Percentiles rank a stretch among this genome's conserved stretches.
Conservation (phyloP, 2,797 vertebrate species). For the Pelobates cultripes region DNA sequence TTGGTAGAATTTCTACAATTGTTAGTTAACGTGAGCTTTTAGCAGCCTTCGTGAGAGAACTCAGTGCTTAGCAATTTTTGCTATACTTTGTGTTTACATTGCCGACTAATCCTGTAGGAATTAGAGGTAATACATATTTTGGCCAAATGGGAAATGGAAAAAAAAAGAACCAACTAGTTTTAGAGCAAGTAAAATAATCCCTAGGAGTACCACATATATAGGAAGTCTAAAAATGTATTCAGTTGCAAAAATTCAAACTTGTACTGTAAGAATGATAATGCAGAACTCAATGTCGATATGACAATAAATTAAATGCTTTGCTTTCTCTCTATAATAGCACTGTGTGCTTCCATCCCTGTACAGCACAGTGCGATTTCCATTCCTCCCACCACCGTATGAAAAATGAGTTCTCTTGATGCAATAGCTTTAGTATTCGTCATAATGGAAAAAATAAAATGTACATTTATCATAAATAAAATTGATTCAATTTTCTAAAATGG, state of each 20-base stretch:
- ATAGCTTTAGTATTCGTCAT: constrained; percentile 52
- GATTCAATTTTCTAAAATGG: constrained; percentile 54
- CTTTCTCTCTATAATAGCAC: constrained; percentile 21
- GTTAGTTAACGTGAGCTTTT: too few relatives aligned
- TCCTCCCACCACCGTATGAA: constrained; percentile 46
- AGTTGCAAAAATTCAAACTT: not conserved
- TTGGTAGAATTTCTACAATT: too few relatives aligned
- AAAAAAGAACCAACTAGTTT: too few relatives aligned
- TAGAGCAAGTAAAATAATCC: too few relatives aligned
- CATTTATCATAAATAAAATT: constrained; percentile 57
- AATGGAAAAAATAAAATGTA: constrained; percentile 53
- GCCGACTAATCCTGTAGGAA: too few relatives aligned
- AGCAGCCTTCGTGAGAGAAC: too few relatives aligned
- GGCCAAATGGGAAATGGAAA: too few relatives aligned
- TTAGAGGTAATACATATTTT: too few relatives aligned
- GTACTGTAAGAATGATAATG: not conserved
- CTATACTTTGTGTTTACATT: too few relatives aligned
- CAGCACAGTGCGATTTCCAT: constrained; percentile 33
- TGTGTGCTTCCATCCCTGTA: constrained; percentile 13
- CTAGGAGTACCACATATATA: too few relatives aligned
- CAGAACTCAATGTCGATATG: constrained; percentile 26
- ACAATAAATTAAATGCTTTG: constrained; percentile 36
- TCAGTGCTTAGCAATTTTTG: too few relatives aligned
- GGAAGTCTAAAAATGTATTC: too few relatives aligned
- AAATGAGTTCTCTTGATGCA: constrained; percentile 52